Base-by-base conservation (phyloP, 2,113 vertebrate species). In the Aptenodytes forsteri region DNA sequence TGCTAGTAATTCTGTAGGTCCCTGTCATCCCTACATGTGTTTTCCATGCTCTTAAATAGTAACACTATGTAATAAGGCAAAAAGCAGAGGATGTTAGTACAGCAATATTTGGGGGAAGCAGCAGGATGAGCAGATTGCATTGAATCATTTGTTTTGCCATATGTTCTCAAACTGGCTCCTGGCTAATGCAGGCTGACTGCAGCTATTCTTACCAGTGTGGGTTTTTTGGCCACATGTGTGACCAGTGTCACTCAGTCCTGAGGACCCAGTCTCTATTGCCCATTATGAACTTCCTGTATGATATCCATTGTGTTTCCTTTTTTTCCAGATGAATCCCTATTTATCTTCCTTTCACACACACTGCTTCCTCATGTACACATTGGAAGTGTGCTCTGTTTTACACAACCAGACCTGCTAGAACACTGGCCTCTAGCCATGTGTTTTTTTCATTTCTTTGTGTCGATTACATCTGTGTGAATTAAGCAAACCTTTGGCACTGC, bases 111-210 rank as follows among this genome's bases (percentile, higher is more conserved):
- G 75, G 94, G 59, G 94, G 77, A 86, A 96, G 94, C 16, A 26
- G 91, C 93, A 96, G 94, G 95, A 66, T 15, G 85, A 97, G 87
- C 97, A 97, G 96, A 89, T 96, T 97, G 96, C 92, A 38, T 32
- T 93, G 96, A 97, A 79, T 97, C 91, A 89, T 90, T 96, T 93
- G 79, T 87, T 97, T 90, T 94, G 96, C 93, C 89, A 42, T 93
- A 88, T 95, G 96, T 90, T 95, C 88, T 83, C 61, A 27, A 58
- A 79, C 58, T 75, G 72, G 36, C 77, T 96, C 54, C 94, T 90
- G 73, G 73, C 55, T 92, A 46, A 71, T 49, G 80, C 69, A 77
- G 80, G 34, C 91, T 93, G 87, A 56, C 75, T 91, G 87, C 82
- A 96, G 85, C 83, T 81, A 47, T 79, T 94, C 90, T 75, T 89